phyloP scores from a whole-genome alignment of 2,113 vertebrate species.

The Labrus mixtus region DNA sequence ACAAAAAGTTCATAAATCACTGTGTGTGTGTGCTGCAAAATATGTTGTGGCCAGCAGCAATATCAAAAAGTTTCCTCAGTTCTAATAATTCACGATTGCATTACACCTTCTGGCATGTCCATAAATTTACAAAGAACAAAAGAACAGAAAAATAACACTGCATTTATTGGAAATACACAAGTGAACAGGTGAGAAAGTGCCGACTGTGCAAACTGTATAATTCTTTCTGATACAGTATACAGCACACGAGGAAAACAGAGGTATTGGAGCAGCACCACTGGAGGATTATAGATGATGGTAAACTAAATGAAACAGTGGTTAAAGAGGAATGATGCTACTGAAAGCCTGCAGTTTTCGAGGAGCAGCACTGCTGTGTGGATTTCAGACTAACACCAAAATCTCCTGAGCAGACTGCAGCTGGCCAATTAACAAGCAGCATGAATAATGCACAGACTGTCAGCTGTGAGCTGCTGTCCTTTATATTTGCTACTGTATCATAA shows the following conservation, averaged over 20 bases:
- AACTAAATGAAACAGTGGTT: constrained; percentile 62
- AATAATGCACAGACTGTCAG: constrained; percentile 72
- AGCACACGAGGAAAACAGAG: constrained; percentile 28
- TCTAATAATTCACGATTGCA: constrained; percentile 76
- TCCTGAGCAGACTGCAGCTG: constrained; percentile 70
- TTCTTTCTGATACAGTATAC: constrained; percentile 50
- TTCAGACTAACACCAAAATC: constrained; percentile 57
- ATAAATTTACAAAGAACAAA: constrained; percentile 36
- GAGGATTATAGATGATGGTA: constrained; percentile 58
- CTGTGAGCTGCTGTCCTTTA: constrained; percentile 10
- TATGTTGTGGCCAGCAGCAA: constrained; percentile 63
- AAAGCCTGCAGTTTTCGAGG: constrained; percentile 41
- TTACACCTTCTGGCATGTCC: constrained; percentile 58
- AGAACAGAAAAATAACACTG: constrained; percentile 14
- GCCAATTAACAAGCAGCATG: constrained; percentile 79
- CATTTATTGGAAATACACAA: constrained; percentile 58
- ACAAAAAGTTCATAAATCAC: no score
- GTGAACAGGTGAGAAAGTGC: constrained; percentile 62
- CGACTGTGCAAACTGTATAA: constrained; percentile 48
- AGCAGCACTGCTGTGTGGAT: constrained; percentile 28
- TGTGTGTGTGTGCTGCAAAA: constrained; percentile 46
- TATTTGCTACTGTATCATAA: constrained; percentile 12
- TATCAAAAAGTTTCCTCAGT: constrained; percentile 72
- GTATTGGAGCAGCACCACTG: constrained; percentile 25
- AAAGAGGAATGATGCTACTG: constrained; percentile 32